Evolutionary conservation across 2,888 invertebrate genomes (phyloP).

Genomic region (Phania funesta): DNA sequence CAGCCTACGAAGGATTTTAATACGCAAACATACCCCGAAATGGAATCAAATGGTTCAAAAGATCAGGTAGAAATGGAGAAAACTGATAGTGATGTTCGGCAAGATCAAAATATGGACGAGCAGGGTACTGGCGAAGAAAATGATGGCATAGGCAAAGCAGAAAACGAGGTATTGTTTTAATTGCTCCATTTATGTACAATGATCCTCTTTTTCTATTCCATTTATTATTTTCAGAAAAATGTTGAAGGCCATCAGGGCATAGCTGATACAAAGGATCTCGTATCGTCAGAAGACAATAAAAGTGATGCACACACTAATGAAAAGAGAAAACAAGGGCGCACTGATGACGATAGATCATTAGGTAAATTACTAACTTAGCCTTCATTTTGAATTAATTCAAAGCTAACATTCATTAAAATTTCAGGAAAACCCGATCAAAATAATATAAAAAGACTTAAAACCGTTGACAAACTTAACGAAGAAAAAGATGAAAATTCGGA

Average conservation of each 20-base stretch:
- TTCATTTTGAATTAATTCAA: background rate
- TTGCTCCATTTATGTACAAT: background rate
- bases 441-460: slow-evolving; percentile 81
- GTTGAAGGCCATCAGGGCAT: slow-evolving; percentile 86
- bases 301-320: slow-evolving; percentile 81
- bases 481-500: slow-evolving; percentile 75
- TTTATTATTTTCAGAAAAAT: slow-evolving; percentile 71
- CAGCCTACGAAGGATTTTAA: slow-evolving; percentile 79
- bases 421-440: slow-evolving; percentile 78
- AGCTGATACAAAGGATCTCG: slow-evolving; percentile 78
- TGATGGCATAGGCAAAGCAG: slow-evolving; percentile 87
- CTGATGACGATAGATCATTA: slow-evolving; percentile 87
- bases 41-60: slow-evolving; percentile 76
- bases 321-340: slow-evolving; percentile 87
- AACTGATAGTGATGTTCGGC: slow-evolving; percentile 78
- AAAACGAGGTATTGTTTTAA: slow-evolving; percentile 82
- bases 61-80: slow-evolving; percentile 80
- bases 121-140: slow-evolving; percentile 83
- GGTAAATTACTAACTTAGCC: slow-evolving; percentile 67
- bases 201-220: background rate
- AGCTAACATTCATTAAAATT: background rate
- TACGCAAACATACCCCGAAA: slow-evolving; percentile 77
- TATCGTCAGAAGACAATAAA: slow-evolving; percentile 78
- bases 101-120: slow-evolving; percentile 81
- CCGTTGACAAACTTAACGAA: slow-evolving; percentile 81